Evolutionary conservation across 2,888 invertebrate species (phyloP), one percentile per base, ranked within the genome.

Genomic region (Platycheirus albimanus): DNA sequence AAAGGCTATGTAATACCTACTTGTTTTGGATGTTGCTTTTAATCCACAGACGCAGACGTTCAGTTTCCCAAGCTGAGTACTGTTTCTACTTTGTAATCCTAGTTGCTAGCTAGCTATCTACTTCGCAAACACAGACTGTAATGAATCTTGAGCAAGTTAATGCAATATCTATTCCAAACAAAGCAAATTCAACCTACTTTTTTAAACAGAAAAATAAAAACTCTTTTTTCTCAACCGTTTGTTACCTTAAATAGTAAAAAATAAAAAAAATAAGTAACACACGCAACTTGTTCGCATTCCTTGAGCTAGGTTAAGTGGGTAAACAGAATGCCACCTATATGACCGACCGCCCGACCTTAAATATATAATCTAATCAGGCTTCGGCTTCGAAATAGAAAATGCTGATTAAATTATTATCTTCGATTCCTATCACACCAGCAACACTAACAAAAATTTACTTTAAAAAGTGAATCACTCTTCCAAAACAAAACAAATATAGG

Each of bases 131-230:
- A n/a, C n/a, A n/a, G n/a, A n/a, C 19, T 10, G 11, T 20, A 24
- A 10, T 38, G 38, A 24, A 43, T 43, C 33, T 33, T 20, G 36
- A 51, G 13, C 67, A 24, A 30, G 38, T 19, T 11, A 36, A 58
- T 17, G 38, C 47, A 45, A n/a, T 61, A 45, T 43, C 2, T 33
- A 28, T 28, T 17, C 69, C 69, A 64, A 64, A 64, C 61, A 51
- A 58, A 70, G 43, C 51, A 17, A 52, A 36, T 15, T 13, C 28
- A 70, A 80, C 80, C 80, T 80, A 80, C 64, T 75, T 80, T 63
- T 38, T n/a, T 8, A 28, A 10, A 49, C 13, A n/a, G 36, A 6
- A 20, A 13, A 36, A 38, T 20, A 61, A 15, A 15, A 47, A 5
- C n/a, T 52, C 51, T 51, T 54, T 19, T n/a, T 30, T 63, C 33